phyloP scores from a whole-genome alignment of 2,888 invertebrate species.

The Lasius fuliginosus region DNA sequence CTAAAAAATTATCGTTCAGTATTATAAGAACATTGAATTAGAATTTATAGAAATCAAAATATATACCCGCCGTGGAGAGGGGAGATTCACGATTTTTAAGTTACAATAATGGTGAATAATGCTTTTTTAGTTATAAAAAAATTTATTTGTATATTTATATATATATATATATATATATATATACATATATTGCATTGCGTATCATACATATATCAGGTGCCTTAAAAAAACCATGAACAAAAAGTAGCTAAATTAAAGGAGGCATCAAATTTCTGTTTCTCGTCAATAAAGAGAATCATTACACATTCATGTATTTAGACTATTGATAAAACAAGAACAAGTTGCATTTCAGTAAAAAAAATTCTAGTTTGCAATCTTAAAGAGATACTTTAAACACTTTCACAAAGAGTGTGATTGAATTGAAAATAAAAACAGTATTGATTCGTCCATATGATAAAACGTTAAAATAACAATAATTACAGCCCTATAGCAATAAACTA shows the following conservation, averaged over 20 bases:
- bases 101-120: constrained; percentile 59
- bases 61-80: not conserved
- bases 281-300: constrained; percentile 62
- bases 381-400: constrained; percentile 48
- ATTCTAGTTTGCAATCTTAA: constrained; percentile 60
- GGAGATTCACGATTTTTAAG: constrained; percentile 75
- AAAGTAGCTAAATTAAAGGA: constrained; percentile 66
- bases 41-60: constrained; percentile 54
- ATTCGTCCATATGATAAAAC: constrained; percentile 76
- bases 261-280: constrained; percentile 69
- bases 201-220: constrained; percentile 70
- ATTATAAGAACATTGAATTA: constrained; percentile 40
- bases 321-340: constrained; percentile 9
- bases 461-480: constrained; percentile 69
- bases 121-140: constrained; percentile 49
- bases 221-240: constrained; percentile 78
- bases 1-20: constrained; percentile 3
- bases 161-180: not conserved
- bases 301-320: constrained; percentile 51
- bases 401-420: constrained; percentile 63
- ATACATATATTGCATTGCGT: constrained; percentile 48
- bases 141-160: constrained; percentile 37
- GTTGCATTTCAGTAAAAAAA: constrained; percentile 53
- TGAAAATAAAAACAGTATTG: constrained; percentile 67
- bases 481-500: constrained; percentile 79